A percentile compares a stretch with the other conserved stretches of the same genome.
These are phyloP conservation scores for Tragelaphus oryx DNA, from an alignment of 2,797 vertebrate species.

Conservation along the genomic window DNA sequence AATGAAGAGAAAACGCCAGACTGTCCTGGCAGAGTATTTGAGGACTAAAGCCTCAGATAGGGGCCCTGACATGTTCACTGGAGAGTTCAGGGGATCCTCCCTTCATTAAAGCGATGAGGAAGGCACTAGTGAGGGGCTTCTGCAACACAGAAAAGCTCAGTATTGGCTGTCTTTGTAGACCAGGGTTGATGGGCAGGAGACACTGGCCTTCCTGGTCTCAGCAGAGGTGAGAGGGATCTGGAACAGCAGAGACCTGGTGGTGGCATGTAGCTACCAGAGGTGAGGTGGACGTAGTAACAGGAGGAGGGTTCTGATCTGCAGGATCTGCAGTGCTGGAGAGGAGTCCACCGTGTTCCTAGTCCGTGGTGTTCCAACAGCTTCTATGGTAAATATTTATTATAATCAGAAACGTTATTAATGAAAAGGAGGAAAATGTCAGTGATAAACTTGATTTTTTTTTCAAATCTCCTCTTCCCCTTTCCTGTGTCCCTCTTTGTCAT, in stretches of 20 bases:
- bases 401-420: not conserved
- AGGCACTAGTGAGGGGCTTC: not conserved
- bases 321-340: not conserved
- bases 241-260: not conserved
- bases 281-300: not conserved
- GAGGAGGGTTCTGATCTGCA: not conserved
- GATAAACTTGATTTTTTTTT: not conserved
- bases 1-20: not conserved
- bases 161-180: not conserved
- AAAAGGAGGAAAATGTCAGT: not conserved
- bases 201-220: not conserved
- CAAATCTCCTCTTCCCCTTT: not conserved
- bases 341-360: not conserved
- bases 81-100: not conserved
- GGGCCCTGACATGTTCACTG: not conserved
- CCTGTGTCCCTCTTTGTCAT: not conserved
- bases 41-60: not conserved
- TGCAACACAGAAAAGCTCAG: accelerated
- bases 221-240: not conserved
- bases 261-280: not conserved
- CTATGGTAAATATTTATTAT: not conserved
- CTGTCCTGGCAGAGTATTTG: not conserved
- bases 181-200: not conserved
- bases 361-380: not conserved
- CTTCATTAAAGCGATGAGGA: not conserved